A percentile compares a stretch with the other conserved stretches of the same genome.
Evolutionary conservation across 2,113 vertebrate genomes (phyloP).

Genomic region (Protobothrops flavoviridis): DNA sequence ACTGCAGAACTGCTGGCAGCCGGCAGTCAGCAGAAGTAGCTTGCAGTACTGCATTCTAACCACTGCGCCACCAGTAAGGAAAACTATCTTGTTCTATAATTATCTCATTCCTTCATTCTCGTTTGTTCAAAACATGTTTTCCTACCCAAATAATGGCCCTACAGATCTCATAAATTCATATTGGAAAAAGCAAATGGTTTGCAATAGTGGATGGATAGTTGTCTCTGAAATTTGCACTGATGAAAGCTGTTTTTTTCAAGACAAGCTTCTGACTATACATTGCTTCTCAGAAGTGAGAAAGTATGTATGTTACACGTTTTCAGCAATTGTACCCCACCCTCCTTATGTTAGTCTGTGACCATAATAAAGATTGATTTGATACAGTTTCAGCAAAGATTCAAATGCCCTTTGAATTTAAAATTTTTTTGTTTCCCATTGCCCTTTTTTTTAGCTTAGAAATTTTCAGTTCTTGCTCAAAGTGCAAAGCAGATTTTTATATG

Average conservation of each 20-base stretch:
- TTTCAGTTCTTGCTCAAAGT: neutral
- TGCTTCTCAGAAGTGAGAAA: slow-evolving; percentile 24
- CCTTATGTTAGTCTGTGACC: neutral
- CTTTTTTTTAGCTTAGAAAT: neutral
- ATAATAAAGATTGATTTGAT: neutral
- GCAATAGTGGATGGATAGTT: too few species aligned
- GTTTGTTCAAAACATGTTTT: neutral
- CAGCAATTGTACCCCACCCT: neutral
- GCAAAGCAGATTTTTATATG: neutral
- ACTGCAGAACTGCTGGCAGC: too few species aligned
- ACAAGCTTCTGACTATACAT: neutral
- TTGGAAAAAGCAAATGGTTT: neutral
- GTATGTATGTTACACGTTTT: neutral
- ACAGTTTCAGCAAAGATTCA: neutral
- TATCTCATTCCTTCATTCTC: neutral
- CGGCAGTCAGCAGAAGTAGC: too few species aligned
- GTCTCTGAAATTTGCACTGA: neutral
- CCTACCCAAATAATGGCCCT: neutral
- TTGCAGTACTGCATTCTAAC: too few species aligned
- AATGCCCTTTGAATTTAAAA: neutral
- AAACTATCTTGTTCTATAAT: neutral
- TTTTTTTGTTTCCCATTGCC: slow-evolving; percentile 4
- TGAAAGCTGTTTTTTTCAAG: neutral
- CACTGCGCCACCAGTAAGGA: too few species aligned
- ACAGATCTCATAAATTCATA: neutral